Percentiles rank a stretch among this genome's conserved stretches.
Conservation (phyloP, 2,888 invertebrate genomes). For the Pristionchus arcanus region DNA sequence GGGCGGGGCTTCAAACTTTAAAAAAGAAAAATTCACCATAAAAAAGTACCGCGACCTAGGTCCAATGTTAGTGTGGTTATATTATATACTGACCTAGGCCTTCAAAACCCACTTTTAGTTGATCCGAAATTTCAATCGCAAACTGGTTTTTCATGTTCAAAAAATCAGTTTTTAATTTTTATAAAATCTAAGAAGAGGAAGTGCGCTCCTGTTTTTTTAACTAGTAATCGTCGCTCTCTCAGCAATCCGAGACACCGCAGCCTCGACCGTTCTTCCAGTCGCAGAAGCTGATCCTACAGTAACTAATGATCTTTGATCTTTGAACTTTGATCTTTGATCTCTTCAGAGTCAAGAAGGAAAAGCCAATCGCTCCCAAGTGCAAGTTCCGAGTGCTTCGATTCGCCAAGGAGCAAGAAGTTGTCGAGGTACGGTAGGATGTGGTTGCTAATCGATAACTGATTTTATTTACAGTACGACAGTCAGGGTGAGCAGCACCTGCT, state of each 20-base stretch:
- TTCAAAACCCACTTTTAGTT: too few species aligned
- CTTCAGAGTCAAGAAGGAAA: neutral
- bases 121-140: too few species aligned
- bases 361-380: conserved; percentile 8
- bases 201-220: too few species aligned
- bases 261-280: conserved; percentile 20
- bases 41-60: too few species aligned
- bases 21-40: too few species aligned
- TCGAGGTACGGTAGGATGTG: conserved; percentile 19
- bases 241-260: conserved; percentile 8
- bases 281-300: neutral
- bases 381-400: conserved; percentile 4
- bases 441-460: neutral
- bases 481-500: conserved; percentile 15
- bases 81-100: too few species aligned
- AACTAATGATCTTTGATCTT: neutral
- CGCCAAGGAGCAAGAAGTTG: conserved; percentile 9
- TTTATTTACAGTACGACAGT: neutral
- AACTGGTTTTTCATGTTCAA: too few species aligned
- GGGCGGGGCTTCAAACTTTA: too few species aligned
- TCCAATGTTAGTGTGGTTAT: too few species aligned
- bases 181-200: too few species aligned
- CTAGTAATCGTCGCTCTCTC: neutral
- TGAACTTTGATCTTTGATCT: neutral
- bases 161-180: too few species aligned